Evolutionary conservation across 1,140 invertebrate genomes (phyloP), one percentile per base, ranked within the genome.

Genomic region (Euglossa dilemma): DNA sequence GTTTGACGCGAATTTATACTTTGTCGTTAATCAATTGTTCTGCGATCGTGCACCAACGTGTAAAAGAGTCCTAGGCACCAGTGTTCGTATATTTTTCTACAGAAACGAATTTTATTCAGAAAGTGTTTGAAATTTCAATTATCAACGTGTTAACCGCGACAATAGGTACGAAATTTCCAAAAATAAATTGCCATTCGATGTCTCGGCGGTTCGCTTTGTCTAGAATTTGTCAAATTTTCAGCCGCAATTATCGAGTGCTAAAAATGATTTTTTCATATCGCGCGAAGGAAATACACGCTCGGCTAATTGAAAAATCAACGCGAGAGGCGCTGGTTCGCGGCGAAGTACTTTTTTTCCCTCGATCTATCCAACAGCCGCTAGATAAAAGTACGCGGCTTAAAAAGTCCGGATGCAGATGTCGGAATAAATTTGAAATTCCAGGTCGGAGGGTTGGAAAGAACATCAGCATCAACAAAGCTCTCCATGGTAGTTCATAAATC

Each of bases 401-500:
- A 61, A 73, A 63, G 23, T 20, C 9, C 18, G 3, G 20, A 7
- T 1, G 18, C 52, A 63, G 69, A 59, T n/a, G n/a, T 70, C 54
- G 57, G 69, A 74, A 47, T 56, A 75, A 77, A 61, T 67, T 61
- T 54, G 64, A 45, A 70, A 69, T 77, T 52, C 6, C 73, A 16
- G 36, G 2, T 50, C 8, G n/a, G 16, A 12, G 18, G 25, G 23
- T 6, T 64, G 20, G 36, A 43, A 82, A 25, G 54, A 76, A 18
- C 47, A 63, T 77, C 56, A 77, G 56, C 66, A 70, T 76, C 63
- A 23, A 82, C 54, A 77, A 77, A 77, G 36, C 47, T 23, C 43
- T 36, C 8, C 23, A 56, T 45, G 73, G 59, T 45, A 71, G 70
- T 73, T 69, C 83, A 80, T 84, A 89, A 80, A 89, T 90, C 86